Conservation (phyloP, 1,140 invertebrate genomes). For the Bursaphelenchus mucronatus region DNA sequence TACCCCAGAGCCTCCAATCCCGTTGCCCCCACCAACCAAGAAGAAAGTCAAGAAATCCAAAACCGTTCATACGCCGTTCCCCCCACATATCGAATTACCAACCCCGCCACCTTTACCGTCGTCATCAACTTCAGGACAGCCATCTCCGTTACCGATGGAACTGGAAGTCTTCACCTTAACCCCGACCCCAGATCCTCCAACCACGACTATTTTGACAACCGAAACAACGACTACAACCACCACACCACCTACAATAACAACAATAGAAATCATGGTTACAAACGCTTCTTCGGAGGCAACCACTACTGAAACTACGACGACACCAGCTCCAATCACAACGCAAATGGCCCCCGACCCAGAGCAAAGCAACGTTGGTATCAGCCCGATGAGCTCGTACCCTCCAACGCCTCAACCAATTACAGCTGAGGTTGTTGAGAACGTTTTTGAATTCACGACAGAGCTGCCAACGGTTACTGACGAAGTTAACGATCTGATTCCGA, state of each 20-base stretch:
- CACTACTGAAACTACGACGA: slow-evolving; percentile 14
- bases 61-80: too few relatives aligned
- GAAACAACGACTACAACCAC: slow-evolving; percentile 41
- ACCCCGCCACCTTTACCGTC: too few relatives aligned
- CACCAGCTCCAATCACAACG: slow-evolving; percentile 12
- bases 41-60: too few relatives aligned
- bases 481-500: too few relatives aligned
- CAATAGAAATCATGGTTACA: background rate
- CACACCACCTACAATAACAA: background rate
- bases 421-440: slow-evolving; percentile 10
- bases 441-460: slow-evolving; percentile 1
- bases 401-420: slow-evolving; percentile 6
- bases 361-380: slow-evolving; percentile 12
- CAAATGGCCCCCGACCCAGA: slow-evolving; percentile 3
- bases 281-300: slow-evolving; percentile 13
- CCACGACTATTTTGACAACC: slow-evolving; percentile 24
- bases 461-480: too few relatives aligned
- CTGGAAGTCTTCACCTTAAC: background rate
- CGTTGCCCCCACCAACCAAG: too few relatives aligned
- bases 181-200: slow-evolving; percentile 15
- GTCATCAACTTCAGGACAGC: too few relatives aligned
- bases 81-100: too few relatives aligned
- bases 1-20: too few relatives aligned
- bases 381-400: slow-evolving; percentile 4
- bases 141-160: too few relatives aligned